Conservation (phyloP, 2,797 vertebrate genomes). For the Allobates femoralis region DNA sequence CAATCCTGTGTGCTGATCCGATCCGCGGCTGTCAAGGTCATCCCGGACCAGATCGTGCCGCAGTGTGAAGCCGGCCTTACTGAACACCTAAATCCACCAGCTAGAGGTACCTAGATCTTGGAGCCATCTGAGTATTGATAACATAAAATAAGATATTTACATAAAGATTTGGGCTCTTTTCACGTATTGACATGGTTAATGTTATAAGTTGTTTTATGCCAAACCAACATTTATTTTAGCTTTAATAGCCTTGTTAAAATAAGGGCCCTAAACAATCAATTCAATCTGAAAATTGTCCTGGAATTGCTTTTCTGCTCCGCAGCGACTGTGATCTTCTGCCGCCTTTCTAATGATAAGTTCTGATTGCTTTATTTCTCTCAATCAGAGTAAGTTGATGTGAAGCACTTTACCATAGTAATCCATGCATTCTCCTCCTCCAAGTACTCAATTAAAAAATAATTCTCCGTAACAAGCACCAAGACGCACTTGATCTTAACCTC, state of each 20-base stretch:
- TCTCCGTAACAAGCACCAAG: neutral
- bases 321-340: neutral
- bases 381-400: neutral
- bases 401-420: neutral
- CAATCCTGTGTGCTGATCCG: too few species aligned
- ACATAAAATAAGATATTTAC: too few species aligned
- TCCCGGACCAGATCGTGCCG: too few species aligned
- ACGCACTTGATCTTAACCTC: neutral
- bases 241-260: neutral
- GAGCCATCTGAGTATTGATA: too few species aligned
- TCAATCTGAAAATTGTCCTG: neutral
- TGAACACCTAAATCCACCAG: too few species aligned
- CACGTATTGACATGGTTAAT: too few species aligned
- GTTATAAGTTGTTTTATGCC: too few species aligned
- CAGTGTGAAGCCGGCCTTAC: too few species aligned
- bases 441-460: conserved; percentile 16
- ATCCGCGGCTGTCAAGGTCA: too few species aligned
- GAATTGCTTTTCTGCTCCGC: neutral
- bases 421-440: conserved; percentile 12
- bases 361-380: conserved; percentile 13
- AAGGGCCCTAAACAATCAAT: neutral
- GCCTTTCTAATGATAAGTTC: neutral
- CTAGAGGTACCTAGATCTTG: too few species aligned
- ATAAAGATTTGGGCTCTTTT: too few species aligned
- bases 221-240: neutral